A percentile compares a stretch with the other conserved stretches of the same genome.
phyloP scores from a whole-genome alignment of 2,888 invertebrate genomes.

The Hymenopus coronatus region DNA sequence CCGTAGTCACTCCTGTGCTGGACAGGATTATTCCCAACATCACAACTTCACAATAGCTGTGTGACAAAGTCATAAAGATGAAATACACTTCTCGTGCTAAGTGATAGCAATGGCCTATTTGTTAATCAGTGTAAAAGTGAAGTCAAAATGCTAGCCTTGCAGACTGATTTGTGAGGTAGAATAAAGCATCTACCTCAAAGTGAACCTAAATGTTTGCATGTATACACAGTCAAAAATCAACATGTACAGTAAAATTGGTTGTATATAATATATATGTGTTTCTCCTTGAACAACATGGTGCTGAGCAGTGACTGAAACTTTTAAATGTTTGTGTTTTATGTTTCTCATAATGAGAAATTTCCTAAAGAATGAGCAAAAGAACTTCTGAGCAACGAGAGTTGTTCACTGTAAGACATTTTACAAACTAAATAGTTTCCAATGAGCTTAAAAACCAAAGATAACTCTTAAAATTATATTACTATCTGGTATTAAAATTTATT shows the following conservation, averaged over 20 bases:
- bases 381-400: background rate
- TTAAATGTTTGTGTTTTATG: background rate
- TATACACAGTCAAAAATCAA: background rate
- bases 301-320: background rate
- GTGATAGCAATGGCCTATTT: background rate
- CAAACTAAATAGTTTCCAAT: background rate
- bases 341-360: background rate
- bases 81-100: background rate
- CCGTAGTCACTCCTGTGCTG: background rate
- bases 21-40: constrained; percentile 3
- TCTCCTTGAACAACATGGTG: background rate
- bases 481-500: background rate
- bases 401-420: background rate
- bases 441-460: background rate
- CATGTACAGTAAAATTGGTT: background rate
- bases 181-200: background rate
- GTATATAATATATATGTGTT: background rate
- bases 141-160: background rate
- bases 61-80: background rate
- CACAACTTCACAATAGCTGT: constrained; percentile 31
- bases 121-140: background rate
- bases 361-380: background rate
- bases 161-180: background rate
- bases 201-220: background rate
- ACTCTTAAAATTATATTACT: background rate